These are phyloP conservation scores for Gymnobelideus leadbeateri DNA, from an alignment of 2,113 vertebrate species.

Conservation along the genomic window DNA sequence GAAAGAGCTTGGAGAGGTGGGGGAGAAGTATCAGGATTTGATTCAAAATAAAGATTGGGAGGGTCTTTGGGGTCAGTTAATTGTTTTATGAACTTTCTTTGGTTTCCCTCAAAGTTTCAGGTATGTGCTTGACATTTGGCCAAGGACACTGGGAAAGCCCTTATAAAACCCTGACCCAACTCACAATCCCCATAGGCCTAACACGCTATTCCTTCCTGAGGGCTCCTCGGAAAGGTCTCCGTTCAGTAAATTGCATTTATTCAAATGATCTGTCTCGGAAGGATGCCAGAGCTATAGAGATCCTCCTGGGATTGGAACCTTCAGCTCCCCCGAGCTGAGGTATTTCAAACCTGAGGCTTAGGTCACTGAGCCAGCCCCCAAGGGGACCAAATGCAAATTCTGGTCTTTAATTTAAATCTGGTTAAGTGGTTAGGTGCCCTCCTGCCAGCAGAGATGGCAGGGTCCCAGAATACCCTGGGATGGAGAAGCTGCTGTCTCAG, in stretches of 20 bases:
- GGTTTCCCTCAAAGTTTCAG: constrained; percentile 17
- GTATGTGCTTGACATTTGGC: background rate
- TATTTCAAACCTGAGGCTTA: constrained; percentile 70
- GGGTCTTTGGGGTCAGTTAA: background rate
- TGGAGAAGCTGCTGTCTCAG: background rate
- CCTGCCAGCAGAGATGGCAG: background rate
- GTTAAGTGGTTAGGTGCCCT: constrained; percentile 24
- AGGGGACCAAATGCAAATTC: constrained; percentile 73
- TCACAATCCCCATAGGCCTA: background rate
- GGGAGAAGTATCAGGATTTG: background rate
- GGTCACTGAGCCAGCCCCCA: constrained; percentile 63
- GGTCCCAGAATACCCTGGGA: no score
- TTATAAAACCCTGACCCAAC: constrained; percentile 19
- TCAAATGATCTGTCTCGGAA: constrained; percentile 74
- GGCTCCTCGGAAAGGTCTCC: constrained; percentile 42
- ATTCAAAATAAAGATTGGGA: background rate
- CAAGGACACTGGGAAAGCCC: constrained; percentile 29
- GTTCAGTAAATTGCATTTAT: constrained; percentile 72
- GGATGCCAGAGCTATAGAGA: constrained; percentile 53
- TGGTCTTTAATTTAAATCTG: constrained; percentile 66
- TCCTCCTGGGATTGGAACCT: constrained; percentile 71
- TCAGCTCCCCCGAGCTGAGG: constrained; percentile 53
- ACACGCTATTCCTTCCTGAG: constrained; percentile 36
- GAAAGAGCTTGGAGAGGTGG: background rate
- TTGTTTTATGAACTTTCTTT: background rate